Percentiles rank a stretch among this genome's conserved stretches.
Conservation (phyloP, 2,797 vertebrate genomes). For the Fundulus diaphanus region DNA sequence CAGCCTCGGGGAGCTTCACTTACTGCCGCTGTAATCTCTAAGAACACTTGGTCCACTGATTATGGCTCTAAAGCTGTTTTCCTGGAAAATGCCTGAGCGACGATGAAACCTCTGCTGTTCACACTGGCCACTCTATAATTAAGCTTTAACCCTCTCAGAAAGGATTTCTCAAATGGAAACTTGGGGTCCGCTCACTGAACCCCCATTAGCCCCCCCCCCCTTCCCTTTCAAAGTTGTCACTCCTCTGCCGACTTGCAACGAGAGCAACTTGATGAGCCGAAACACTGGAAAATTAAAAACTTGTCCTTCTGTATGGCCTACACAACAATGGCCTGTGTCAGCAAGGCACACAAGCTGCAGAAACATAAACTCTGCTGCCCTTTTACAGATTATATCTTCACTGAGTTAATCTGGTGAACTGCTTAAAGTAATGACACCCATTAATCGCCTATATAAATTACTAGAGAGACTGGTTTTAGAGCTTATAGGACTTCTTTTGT, state of each 20-base stretch:
- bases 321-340: slow-evolving; percentile 2
- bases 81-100: slow-evolving; percentile 65
- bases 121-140: slow-evolving; percentile 75
- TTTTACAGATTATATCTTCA: slow-evolving; percentile 39
- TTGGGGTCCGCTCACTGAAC: slow-evolving; percentile 53
- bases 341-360: slow-evolving; percentile 25
- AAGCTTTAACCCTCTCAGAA: slow-evolving; percentile 82
- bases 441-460: slow-evolving; percentile 76
- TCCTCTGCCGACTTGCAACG: slow-evolving; percentile 3
- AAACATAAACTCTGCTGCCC: slow-evolving; percentile 12
- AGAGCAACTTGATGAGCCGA: slow-evolving; percentile 36
- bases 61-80: slow-evolving; percentile 64
- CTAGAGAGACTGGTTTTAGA: slow-evolving; percentile 56
- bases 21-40: slow-evolving; percentile 66
- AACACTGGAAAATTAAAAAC: slow-evolving; percentile 19
- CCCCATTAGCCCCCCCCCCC: slow-evolving; percentile 12
- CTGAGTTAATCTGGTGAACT: slow-evolving; percentile 66
- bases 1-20: slow-evolving; percentile 48
- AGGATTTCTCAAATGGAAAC: slow-evolving; percentile 84
- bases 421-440: slow-evolving; percentile 62
- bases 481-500: slow-evolving; percentile 76
- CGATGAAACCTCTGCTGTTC: slow-evolving; percentile 64
- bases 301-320: not conserved
- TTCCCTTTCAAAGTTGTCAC: slow-evolving; percentile 27
- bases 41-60: slow-evolving; percentile 76